Conservation (phyloP, 2,888 invertebrate species). For the Acleris literana region DNA sequence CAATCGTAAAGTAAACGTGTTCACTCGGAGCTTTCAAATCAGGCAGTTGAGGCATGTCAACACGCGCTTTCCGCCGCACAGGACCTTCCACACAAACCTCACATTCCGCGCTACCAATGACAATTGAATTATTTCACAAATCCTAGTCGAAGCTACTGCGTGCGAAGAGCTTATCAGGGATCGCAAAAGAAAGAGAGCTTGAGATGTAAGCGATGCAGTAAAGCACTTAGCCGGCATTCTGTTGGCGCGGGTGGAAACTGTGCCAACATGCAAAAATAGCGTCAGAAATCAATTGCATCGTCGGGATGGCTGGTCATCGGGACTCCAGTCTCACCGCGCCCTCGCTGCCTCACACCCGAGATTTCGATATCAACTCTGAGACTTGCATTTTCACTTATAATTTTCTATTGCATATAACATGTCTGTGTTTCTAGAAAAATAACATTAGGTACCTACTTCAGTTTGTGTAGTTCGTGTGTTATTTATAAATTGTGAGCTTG, state of each 20-base stretch:
- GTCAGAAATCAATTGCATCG: conserved; percentile 74
- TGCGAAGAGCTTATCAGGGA: background rate
- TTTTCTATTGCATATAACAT: too few relatives aligned
- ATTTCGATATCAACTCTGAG: conserved; percentile 22
- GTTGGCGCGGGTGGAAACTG: conserved; percentile 53
- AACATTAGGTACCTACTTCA: too few relatives aligned
- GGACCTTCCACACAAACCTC: background rate
- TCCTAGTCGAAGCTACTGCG: background rate
- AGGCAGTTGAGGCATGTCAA: conserved; percentile 7
- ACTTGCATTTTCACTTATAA: background rate
- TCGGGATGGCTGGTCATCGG: conserved; percentile 57
- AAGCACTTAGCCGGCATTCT: conserved; percentile 37
- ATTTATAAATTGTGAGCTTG: conserved; percentile 15
- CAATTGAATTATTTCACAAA: background rate
- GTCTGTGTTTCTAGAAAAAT: too few relatives aligned
- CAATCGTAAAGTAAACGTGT: conserved; percentile 16
- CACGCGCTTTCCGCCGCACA: conserved; percentile 8
- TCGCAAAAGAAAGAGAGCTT: background rate
- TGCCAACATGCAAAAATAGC: conserved; percentile 77
- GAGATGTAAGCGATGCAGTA: conserved; percentile 30
- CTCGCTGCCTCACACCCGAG: conserved; percentile 61
- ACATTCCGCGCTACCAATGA: background rate
- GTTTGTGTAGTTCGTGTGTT: conserved; percentile 8
- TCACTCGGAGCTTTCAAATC: conserved; percentile 13
- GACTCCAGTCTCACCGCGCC: conserved; percentile 65